phyloP scores from a whole-genome alignment of 2,113 vertebrate genomes.

The Tympanuchus pallidicinctus region DNA sequence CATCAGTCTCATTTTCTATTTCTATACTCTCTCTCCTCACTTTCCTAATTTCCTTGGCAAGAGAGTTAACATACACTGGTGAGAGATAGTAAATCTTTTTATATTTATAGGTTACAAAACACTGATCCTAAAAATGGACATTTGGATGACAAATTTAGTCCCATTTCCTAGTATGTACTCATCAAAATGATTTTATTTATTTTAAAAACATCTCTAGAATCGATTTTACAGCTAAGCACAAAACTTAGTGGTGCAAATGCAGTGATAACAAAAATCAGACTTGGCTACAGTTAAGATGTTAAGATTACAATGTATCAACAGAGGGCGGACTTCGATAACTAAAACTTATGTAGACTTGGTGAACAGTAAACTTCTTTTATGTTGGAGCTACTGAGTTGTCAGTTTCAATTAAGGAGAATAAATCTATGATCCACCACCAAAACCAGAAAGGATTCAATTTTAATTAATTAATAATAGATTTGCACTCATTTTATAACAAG shows the following conservation, averaged over 20 bases:
- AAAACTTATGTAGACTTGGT: background rate
- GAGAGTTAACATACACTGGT: background rate
- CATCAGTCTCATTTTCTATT: background rate
- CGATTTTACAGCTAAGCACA: background rate
- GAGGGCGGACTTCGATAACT: slow-evolving; percentile 61
- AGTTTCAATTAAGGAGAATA: background rate
- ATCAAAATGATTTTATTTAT: background rate
- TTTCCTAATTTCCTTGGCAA: background rate
- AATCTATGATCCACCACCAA: background rate
- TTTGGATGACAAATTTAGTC: background rate
- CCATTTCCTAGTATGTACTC: background rate
- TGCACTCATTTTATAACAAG: background rate
- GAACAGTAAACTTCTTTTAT: background rate
- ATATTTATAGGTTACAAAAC: background rate
- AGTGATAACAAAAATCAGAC: background rate
- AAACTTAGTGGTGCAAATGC: background rate
- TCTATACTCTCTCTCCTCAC: background rate
- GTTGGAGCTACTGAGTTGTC: background rate
- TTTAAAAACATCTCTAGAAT: background rate
- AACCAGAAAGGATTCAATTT: background rate
- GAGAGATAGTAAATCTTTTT: background rate
- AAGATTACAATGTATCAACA: slow-evolving; percentile 27
- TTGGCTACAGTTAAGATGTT: rapidly evolving
- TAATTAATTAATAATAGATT: background rate
- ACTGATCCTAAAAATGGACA: background rate